Evolutionary conservation across 1,140 invertebrate genomes (phyloP), one percentile per base, ranked within the genome.

Genomic region (Formica selysi): DNA sequence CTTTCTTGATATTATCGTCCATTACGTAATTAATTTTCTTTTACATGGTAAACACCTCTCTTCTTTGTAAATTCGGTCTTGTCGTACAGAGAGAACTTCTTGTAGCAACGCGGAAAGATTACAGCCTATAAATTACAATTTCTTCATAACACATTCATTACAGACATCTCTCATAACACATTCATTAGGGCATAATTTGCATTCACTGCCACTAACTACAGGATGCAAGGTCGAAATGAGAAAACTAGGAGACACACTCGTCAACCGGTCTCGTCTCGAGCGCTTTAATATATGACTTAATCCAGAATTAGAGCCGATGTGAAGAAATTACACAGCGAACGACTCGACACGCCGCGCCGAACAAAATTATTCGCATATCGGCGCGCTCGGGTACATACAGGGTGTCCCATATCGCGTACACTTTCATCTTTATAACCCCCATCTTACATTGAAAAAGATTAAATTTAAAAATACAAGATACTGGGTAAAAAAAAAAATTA

Each of bases 101-200:
- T 54, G 26, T 44, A 32, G n/a, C 44, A 61, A 48, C 32, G 41
- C 70, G 38, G 38, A 62, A 57, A 51, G 36, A 32, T 22, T 48
- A 19, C 26, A 51, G 13, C 44, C 41, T 76, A 78, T 85, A 78
- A 85, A 85, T 85, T 78, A 85, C 74, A 65, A 67, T 36, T 84
- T 84, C 57, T 85, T 78, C 29, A 19, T 64, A 64, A 64, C 61
- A 64, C 29, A 16, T 64, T 29, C 48, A 51, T 51, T 51, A 51
- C 16, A 51, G 16, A 51, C 48, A 59, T 54, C 67, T 41, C 22
- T 78, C 22, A 44, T 65, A 78, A 78, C 61, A 65, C 41, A 41
- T 41, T n/a, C 22, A 65, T 65, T 78, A 85, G 19, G 22, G 13
- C 8, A 36, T 65, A 85, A 85, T 85, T 85, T 85, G 57, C 73